Conservation (phyloP, 2,113 vertebrate species). For the Pycnonotus jocosus region DNA sequence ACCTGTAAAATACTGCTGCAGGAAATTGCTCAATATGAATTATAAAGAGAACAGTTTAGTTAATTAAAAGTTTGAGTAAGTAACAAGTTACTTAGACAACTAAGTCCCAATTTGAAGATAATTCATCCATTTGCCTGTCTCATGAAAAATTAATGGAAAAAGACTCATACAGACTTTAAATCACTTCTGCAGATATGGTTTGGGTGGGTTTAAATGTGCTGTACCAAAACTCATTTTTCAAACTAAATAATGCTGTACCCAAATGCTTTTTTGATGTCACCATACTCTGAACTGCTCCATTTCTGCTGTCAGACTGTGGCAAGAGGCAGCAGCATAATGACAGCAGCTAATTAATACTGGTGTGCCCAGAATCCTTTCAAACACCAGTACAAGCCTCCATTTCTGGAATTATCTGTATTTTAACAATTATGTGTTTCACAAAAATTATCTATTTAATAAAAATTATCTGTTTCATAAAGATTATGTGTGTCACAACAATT, state of each 20-base stretch:
- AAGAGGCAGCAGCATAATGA: neutral
- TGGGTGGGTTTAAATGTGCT: neutral
- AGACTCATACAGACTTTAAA: neutral
- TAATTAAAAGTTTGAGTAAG: slow-evolving; percentile 62
- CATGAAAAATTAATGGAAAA: neutral
- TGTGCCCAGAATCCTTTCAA: neutral
- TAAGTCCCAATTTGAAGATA: slow-evolving; percentile 20
- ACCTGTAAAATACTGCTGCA: slow-evolving; percentile 40
- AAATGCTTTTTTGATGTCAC: neutral
- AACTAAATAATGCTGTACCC: neutral
- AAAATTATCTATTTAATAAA: too few species aligned
- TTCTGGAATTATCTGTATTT: neutral
- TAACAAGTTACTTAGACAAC: slow-evolving; percentile 29
- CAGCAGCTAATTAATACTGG: neutral
- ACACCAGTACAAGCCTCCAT: neutral
- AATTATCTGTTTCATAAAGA: neutral
- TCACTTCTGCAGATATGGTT: neutral
- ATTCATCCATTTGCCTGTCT: slow-evolving; percentile 34
- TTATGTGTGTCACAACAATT: neutral
- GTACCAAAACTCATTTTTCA: neutral
- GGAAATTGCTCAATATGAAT: slow-evolving; percentile 45
- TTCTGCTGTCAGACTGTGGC: neutral
- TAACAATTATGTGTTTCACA: neutral
- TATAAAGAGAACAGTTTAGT: slow-evolving; percentile 44
- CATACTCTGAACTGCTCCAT: neutral